phyloP scores from a whole-genome alignment of 2,797 vertebrate genomes.

The Gambusia yucatana region DNA sequence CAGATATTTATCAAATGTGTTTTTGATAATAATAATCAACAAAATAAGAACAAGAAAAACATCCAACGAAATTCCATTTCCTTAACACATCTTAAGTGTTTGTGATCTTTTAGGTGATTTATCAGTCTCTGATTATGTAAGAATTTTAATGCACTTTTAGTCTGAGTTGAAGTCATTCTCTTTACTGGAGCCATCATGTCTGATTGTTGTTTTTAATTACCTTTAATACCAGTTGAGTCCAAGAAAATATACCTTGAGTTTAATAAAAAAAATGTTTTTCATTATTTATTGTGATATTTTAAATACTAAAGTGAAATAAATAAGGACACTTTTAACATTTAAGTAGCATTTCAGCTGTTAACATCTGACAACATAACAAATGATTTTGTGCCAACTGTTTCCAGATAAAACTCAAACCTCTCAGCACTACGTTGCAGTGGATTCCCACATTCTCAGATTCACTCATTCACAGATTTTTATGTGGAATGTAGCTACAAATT shows the following conservation, averaged over 20 bases:
- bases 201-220: background rate
- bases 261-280: background rate
- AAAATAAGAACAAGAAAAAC: background rate
- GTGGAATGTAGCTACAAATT: too few species aligned
- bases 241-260: background rate
- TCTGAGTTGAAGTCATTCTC: background rate
- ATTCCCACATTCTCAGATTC: too few species aligned
- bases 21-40: background rate
- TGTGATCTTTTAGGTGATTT: background rate
- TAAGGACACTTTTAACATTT: background rate
- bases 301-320: background rate
- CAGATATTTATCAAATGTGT: background rate
- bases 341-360: too few species aligned
- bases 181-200: background rate
- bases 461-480: too few species aligned
- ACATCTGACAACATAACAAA: background rate
- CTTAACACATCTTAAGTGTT: background rate
- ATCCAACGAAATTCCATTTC: background rate
- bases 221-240: background rate
- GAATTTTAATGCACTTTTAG: background rate
- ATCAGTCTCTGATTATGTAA: background rate
- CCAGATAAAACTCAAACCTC: background rate
- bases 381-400: background rate
- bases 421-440: background rate
- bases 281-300: background rate